Conservation (phyloP, 2,113 vertebrate species). For the Salvelinus fontinalis region DNA sequence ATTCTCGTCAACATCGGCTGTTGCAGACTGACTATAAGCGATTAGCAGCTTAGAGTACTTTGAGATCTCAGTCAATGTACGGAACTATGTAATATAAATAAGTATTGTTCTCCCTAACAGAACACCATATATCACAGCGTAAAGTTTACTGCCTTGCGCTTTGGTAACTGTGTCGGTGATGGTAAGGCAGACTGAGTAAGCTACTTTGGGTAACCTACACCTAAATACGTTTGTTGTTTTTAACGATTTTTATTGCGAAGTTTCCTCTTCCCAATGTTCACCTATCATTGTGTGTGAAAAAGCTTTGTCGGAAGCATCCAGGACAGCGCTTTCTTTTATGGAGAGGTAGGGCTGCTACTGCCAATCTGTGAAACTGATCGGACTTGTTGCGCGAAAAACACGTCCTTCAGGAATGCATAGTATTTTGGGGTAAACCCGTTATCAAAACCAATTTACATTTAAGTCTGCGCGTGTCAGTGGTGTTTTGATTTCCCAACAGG, state of each 20-base stretch:
- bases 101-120: background rate
- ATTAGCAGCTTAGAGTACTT: background rate
- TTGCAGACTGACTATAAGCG: background rate
- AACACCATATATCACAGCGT: background rate
- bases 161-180: background rate
- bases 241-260: background rate
- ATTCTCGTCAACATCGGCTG: slow-evolving; percentile 56
- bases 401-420: slow-evolving; percentile 15
- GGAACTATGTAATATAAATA: background rate
- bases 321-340: background rate
- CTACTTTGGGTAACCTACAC: slow-evolving; percentile 3
- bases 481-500: slow-evolving; percentile 42
- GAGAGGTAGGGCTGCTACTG: background rate
- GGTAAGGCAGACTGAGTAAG: background rate
- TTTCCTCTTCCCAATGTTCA: background rate
- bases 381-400: slow-evolving; percentile 71
- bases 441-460: slow-evolving; percentile 9
- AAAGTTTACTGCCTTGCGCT: background rate
- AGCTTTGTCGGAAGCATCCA: slow-evolving; percentile 5
- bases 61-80: background rate
- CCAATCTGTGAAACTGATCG: background rate
- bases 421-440: background rate
- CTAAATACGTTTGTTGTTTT: background rate
- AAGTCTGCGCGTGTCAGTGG: slow-evolving; percentile 28
- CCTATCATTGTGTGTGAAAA: background rate